phyloP scores from a whole-genome alignment of 2,113 vertebrate genomes.

The Danio rerio region GRCz12tu NC_133181.1:53869001-53869500 shows the following conservation, averaged over 20 bases:
- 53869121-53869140: conserved; percentile 7
- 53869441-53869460: conserved; percentile 49
- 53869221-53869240: conserved; percentile 45
- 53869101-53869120: conserved; percentile 2
- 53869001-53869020: not conserved
- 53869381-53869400: conserved; percentile 41
- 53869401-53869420: not conserved
- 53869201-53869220: conserved; percentile 17
- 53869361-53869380: conserved; percentile 47
- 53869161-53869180: not conserved
- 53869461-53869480: conserved; percentile 57
- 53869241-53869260: conserved; percentile 14
- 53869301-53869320: conserved; percentile 39
- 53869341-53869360: conserved; percentile 26
- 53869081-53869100: not conserved
- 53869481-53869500: conserved; percentile 47
- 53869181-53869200: conserved; percentile 33
- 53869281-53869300: conserved; percentile 39
- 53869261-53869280: conserved; percentile 9
- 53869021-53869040: not conserved
- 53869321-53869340: not conserved
- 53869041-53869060: not conserved
- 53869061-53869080: not conserved
- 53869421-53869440: conserved; percentile 38
- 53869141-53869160: not conserved